Percentiles rank a stretch among this genome's conserved stretches.
Evolutionary conservation across 2,888 invertebrate species (phyloP).

Genomic region (Phorcus lineatus): DNA sequence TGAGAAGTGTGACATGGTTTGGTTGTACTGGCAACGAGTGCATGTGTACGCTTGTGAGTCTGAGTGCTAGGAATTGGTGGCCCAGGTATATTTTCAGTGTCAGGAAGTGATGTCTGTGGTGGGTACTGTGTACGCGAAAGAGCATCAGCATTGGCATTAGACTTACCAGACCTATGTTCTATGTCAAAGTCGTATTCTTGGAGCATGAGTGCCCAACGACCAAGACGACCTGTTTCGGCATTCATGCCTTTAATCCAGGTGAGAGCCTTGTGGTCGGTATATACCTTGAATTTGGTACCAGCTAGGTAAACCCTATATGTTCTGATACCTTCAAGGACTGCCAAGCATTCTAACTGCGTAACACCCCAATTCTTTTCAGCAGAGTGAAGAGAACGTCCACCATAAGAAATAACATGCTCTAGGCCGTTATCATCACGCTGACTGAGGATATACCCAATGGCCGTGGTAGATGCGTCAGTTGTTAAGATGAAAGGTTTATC

Average conservation of each 20-base stretch:
- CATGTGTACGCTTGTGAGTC: neutral
- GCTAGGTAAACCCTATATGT: constrained; percentile 31
- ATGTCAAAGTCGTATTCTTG: constrained; percentile 37
- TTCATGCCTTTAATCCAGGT: constrained; percentile 28
- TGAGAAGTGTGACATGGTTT: neutral
- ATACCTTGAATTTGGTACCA: constrained; percentile 26
- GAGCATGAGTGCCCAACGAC: constrained; percentile 35
- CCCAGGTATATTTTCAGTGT: neutral
- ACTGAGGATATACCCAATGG: constrained; percentile 31
- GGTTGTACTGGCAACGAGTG: neutral
- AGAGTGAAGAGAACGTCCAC: constrained; percentile 23
- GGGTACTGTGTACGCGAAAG: neutral
- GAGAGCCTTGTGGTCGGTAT: constrained; percentile 38
- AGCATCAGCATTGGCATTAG: neutral
- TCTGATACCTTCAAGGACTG: constrained; percentile 35
- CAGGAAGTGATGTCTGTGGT: neutral
- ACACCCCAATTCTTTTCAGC: constrained; percentile 26
- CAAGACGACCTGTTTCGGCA: constrained; percentile 25
- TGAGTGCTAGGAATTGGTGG: neutral
- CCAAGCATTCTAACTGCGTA: constrained; percentile 38
- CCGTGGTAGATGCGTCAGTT: constrained; percentile 32
- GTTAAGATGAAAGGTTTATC: constrained; percentile 31
- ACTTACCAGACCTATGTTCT: constrained; percentile 20
- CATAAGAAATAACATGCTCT: constrained; percentile 31
- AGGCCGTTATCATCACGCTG: constrained; percentile 21